phyloP scores from a whole-genome alignment of 2,888 invertebrate genomes.

The Andrena bicolor region DNA sequence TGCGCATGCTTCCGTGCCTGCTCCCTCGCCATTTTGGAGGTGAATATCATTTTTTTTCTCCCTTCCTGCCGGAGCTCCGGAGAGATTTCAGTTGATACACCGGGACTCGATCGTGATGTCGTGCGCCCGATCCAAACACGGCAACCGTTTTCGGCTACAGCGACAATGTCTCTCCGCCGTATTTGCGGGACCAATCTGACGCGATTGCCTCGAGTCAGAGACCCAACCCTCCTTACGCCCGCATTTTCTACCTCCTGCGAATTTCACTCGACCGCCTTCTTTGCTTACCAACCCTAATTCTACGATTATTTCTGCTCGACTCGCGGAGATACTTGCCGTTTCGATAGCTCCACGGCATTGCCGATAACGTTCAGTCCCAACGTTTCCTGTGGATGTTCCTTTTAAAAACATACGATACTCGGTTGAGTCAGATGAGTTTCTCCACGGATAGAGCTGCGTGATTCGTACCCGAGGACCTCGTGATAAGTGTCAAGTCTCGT shows the following conservation, averaged over 20 bases:
- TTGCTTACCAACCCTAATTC: slow-evolving; percentile 45
- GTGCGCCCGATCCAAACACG: slow-evolving; percentile 42
- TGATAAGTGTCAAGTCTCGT: slow-evolving; percentile 56
- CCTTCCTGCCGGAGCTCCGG: slow-evolving; percentile 46
- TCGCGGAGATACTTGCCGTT: slow-evolving; percentile 32
- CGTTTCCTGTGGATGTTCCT: slow-evolving; percentile 17
- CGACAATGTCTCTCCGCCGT: slow-evolving; percentile 44
- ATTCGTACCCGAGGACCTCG: slow-evolving; percentile 47
- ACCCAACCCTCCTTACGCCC: slow-evolving; percentile 81
- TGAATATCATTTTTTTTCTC: slow-evolving; percentile 79
- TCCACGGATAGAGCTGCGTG: slow-evolving; percentile 36
- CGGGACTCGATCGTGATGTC: slow-evolving; percentile 37
- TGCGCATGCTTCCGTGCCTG: slow-evolving; percentile 78
- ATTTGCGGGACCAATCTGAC: slow-evolving; percentile 62
- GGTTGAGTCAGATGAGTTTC: slow-evolving; percentile 33
- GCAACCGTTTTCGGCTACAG: slow-evolving; percentile 47
- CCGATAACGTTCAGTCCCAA: slow-evolving; percentile 26
- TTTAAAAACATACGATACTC: slow-evolving; percentile 47
- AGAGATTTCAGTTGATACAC: slow-evolving; percentile 46
- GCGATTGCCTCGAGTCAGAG: slow-evolving; percentile 63
- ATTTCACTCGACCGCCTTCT: slow-evolving; percentile 62
- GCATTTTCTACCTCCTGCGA: slow-evolving; percentile 75
- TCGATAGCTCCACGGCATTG: not conserved
- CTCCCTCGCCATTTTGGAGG: slow-evolving; percentile 84
- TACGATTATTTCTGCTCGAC: slow-evolving; percentile 34